Evolutionary conservation across 2,113 vertebrate species (phyloP).

Genomic region (Clarias macrocephalus): DNA sequence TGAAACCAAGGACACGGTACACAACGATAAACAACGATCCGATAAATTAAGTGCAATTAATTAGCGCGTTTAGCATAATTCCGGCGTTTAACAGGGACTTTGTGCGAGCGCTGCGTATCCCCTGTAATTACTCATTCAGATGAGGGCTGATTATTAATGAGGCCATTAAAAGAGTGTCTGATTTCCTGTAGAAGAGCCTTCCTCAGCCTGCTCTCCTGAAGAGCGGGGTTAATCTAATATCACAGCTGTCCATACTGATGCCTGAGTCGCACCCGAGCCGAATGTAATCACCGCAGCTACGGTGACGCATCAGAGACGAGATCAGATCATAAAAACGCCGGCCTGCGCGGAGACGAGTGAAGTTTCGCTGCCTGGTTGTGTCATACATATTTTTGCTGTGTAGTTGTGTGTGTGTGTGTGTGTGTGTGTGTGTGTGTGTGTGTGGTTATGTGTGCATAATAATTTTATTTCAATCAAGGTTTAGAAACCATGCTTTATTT

Average conservation of each 20-base stretch:
- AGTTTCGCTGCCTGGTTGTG: neutral
- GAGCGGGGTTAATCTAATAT: constrained; percentile 35
- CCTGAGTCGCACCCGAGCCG: neutral
- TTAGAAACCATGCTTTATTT: too few species aligned
- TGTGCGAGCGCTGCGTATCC: constrained; percentile 59
- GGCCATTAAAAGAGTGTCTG: constrained; percentile 72
- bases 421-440: too few species aligned
- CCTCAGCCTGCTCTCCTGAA: constrained; percentile 16
- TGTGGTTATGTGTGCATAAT: too few species aligned
- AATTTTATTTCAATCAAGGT: too few species aligned
- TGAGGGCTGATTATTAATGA: constrained; percentile 73
- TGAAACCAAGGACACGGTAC: too few species aligned
- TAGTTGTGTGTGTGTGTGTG: too few species aligned
- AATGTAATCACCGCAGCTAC: neutral
- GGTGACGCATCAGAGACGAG: too few species aligned
- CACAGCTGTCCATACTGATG: constrained; percentile 28
- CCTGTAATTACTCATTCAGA: constrained; percentile 70
- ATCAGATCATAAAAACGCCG: neutral
- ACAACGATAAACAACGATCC: constrained; percentile 49
- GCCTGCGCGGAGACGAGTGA: neutral
- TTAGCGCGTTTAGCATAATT: constrained; percentile 67
- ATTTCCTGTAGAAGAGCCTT: constrained; percentile 59
- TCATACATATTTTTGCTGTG: too few species aligned
- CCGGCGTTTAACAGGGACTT: constrained; percentile 66
- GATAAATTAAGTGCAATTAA: constrained; percentile 70